Percentiles rank a stretch among this genome's conserved stretches.
Evolutionary conservation across 2,797 vertebrate genomes (phyloP).

Genomic region (Ispidina picta): DNA sequence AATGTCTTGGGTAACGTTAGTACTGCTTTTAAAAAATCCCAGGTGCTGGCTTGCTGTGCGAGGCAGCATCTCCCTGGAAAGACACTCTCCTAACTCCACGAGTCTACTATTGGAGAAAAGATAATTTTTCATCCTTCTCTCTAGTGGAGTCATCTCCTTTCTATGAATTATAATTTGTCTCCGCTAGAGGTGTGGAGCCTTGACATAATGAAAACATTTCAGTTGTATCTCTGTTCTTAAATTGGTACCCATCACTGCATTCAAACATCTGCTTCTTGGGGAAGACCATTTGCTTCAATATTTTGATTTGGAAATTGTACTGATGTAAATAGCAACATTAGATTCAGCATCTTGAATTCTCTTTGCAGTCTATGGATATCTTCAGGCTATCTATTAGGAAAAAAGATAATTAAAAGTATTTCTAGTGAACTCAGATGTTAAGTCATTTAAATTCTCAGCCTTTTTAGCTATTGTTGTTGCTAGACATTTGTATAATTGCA

Average conservation of each 20-base stretch:
- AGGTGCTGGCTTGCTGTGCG: neutral
- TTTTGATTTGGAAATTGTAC: constrained; percentile 30
- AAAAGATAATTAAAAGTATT: constrained; percentile 1
- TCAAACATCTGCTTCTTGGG: constrained; percentile 19
- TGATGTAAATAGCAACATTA: constrained; percentile 20
- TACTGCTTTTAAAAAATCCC: neutral
- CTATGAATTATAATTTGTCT: neutral
- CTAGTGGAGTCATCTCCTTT: neutral
- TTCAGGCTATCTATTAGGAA: constrained; percentile 26
- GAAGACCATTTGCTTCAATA: constrained; percentile 29
- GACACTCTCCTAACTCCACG: neutral
- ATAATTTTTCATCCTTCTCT: neutral
- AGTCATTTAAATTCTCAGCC: constrained; percentile 12
- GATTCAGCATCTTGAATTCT: constrained; percentile 1
- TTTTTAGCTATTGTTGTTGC: neutral
- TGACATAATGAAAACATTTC: neutral
- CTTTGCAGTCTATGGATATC: constrained; percentile 31
- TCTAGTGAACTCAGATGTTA: constrained; percentile 6
- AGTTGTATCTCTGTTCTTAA: neutral
- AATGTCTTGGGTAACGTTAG: neutral
- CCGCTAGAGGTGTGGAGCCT: neutral
- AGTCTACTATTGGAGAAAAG: neutral
- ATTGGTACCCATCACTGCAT: neutral
- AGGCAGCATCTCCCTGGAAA: neutral
- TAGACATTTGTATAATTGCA: neutral